A percentile compares a stretch with the other conserved stretches of the same genome.
Evolutionary conservation across 1,140 invertebrate species (phyloP).

Genomic region (Drosophila hydei): DNA sequence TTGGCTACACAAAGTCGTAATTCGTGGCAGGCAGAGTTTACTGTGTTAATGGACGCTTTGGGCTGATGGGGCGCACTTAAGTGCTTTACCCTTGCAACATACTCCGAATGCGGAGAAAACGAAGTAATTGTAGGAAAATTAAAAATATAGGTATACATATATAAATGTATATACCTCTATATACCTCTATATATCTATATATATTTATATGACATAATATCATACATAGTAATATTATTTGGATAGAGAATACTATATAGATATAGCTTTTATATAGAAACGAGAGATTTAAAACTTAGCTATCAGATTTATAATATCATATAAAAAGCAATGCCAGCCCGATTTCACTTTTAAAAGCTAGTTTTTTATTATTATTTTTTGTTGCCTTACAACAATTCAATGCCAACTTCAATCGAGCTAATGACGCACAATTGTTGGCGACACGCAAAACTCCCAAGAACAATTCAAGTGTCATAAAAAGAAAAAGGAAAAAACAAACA

Average conservation of each 20-base stretch:
- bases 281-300: not conserved
- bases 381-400: conserved; percentile 63
- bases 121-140: conserved; percentile 26
- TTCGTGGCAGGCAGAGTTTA: conserved; percentile 64
- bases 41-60: conserved; percentile 73
- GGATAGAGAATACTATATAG: no score
- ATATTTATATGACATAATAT: not conserved
- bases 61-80: conserved; percentile 61
- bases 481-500: no score
- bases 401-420: conserved; percentile 63
- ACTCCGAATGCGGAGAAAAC: conserved; percentile 23
- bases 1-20: conserved; percentile 5
- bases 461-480: conserved; percentile 27
- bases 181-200: not conserved
- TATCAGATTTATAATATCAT: not conserved
- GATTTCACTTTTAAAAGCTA: conserved; percentile 71
- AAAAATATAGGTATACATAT: not conserved
- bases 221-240: not conserved
- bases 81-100: conserved; percentile 63
- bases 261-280: not conserved
- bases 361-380: conserved; percentile 44
- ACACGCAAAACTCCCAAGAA: conserved; percentile 21
- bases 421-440: conserved; percentile 39
- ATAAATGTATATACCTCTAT: not conserved
- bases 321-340: conserved; percentile 17